These are phyloP conservation scores for Eledona agricola DNA, from an alignment of 2,888 invertebrate species.

Conservation along the genomic window DNA sequence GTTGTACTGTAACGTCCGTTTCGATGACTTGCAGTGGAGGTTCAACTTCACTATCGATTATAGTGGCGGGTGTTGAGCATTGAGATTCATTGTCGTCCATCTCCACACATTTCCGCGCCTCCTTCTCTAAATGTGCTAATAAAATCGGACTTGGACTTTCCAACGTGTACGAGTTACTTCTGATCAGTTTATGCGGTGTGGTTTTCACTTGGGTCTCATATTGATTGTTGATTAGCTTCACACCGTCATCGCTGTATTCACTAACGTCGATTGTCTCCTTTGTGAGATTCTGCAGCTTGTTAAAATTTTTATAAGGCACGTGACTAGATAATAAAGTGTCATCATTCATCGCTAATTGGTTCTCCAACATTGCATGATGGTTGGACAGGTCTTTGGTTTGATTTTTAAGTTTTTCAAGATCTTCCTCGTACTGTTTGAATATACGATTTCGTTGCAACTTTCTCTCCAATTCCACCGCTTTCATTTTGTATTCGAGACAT, in stretches of 20 bases:
- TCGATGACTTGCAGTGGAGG: conserved; percentile 46
- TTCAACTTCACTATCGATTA: conserved; percentile 16
- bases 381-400: conserved; percentile 38
- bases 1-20: conserved; percentile 53
- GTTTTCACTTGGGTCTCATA: conserved; percentile 40
- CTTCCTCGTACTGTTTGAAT: conserved; percentile 53
- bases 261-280: conserved; percentile 52
- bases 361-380: conserved; percentile 38
- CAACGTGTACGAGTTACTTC: conserved; percentile 82
- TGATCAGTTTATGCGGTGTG: conserved; percentile 65
- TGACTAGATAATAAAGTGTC: conserved; percentile 11
- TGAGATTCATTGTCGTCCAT: conserved; percentile 6
- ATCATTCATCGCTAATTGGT: conserved; percentile 31
- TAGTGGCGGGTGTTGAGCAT: conserved; percentile 7
- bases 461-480: conserved; percentile 73
- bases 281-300: conserved; percentile 45
- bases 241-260: conserved; percentile 49
- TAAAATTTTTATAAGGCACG: conserved; percentile 26
- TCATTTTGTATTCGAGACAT: conserved; percentile 72
- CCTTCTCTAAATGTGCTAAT: conserved; percentile 69
- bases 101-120: conserved; percentile 29
- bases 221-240: conserved; percentile 41
- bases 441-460: conserved; percentile 64
- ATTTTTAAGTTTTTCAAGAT: conserved; percentile 40
- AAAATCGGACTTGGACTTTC: conserved; percentile 81